Evolutionary conservation across 2,797 vertebrate species (phyloP).

Genomic region (Pelobates cultripes): DNA sequence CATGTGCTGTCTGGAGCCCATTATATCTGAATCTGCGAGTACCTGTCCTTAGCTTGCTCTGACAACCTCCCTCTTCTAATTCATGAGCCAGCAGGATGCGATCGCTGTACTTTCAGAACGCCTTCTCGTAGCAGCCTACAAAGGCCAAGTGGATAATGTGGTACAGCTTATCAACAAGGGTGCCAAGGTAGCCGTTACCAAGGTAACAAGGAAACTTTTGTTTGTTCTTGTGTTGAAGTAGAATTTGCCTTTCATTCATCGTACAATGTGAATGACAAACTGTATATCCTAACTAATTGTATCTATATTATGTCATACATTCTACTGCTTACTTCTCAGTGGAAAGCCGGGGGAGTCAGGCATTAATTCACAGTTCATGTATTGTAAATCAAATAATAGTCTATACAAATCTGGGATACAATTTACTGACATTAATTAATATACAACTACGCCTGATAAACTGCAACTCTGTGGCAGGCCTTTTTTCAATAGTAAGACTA

Average conservation of each 20-base stretch:
- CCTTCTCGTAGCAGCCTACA: constrained; percentile 95
- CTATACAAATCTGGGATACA: too few relatives aligned
- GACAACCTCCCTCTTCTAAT: constrained; percentile 78
- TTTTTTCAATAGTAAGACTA: too few relatives aligned
- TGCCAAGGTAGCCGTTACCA: constrained; percentile 95
- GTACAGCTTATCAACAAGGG: constrained; percentile 99
- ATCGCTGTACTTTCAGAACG: constrained; percentile 94
- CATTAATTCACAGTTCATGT: too few relatives aligned
- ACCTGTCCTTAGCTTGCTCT: constrained; percentile 57
- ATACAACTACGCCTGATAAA: too few relatives aligned
- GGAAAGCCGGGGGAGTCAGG: too few relatives aligned
- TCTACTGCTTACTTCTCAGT: too few relatives aligned
- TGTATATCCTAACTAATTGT: too few relatives aligned
- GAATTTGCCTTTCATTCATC: constrained; percentile 63
- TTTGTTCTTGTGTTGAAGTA: constrained; percentile 63
- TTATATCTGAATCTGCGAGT: constrained; percentile 65
- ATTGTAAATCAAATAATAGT: too few relatives aligned
- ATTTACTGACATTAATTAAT: too few relatives aligned
- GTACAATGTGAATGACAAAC: constrained; percentile 29
- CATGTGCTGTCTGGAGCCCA: constrained; percentile 55
- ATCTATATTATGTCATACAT: too few relatives aligned
- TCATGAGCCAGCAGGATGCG: constrained; percentile 99
- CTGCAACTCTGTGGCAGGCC: too few relatives aligned
- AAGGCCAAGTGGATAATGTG: constrained; percentile 96
- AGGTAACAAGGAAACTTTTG: constrained; percentile 79